Evolutionary conservation across 2,113 vertebrate genomes (phyloP).

Genomic region (Motacilla alba): DNA sequence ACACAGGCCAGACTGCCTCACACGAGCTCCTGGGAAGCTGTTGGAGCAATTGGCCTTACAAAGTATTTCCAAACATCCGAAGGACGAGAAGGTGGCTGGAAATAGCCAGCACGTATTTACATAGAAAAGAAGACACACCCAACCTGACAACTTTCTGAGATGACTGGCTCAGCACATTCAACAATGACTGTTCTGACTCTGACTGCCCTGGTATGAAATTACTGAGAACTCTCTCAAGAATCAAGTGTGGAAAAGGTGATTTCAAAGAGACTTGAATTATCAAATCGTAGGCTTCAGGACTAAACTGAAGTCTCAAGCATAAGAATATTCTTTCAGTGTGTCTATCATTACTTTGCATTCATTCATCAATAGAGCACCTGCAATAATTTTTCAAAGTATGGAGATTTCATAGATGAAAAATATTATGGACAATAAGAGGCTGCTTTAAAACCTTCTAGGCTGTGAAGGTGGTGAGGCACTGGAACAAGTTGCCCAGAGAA

Average conservation of each 20-base stretch:
- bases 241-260: neutral
- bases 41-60: neutral
- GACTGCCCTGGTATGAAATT: neutral
- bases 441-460: neutral
- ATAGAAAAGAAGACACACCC: fast-evolving
- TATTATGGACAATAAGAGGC: neutral
- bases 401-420: neutral
- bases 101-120: neutral
- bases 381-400: neutral
- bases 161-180: neutral
- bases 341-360: neutral
- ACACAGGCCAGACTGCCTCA: neutral
- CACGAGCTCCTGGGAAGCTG: neutral
- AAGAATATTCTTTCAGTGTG: neutral
- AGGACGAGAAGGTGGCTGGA: neutral
- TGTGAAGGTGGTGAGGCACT: neutral
- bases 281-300: neutral
- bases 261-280: neutral
- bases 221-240: neutral
- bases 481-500: neutral
- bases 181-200: neutral
- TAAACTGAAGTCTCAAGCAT: neutral
- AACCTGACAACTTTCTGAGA: neutral
- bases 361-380: neutral
- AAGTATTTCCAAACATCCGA: neutral